Evolutionary conservation across 2,888 invertebrate species (phyloP), one percentile per base, ranked within the genome.

Genomic region (Tetropium fuscum): DNA sequence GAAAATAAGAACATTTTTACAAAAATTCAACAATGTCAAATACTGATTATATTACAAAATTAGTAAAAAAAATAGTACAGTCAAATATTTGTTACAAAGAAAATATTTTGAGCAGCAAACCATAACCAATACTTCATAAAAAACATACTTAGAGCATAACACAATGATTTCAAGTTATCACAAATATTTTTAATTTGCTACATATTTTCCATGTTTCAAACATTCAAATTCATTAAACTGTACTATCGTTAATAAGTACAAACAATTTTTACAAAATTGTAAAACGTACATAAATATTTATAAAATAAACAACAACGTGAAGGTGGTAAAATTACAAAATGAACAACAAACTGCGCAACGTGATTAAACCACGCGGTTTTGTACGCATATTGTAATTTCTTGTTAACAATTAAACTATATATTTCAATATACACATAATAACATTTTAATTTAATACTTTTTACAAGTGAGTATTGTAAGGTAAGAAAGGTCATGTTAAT

Each of bases 391-490:
- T 73, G 71, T 70, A 67, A 71, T 53, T 55, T 47, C 58, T 51
- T 48, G 40, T 41, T 32, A 61, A 61, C 25, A 41, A 54, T 49
- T 59, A 43, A 48, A 64, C 59, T 65, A 67, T 58, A 62, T 62
- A 59, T 70, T 16, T 58, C 36, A 53, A 45, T 53, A 73, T 72
- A 68, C 68, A 73, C 58, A 34, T 34, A 67, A 69, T 51, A 71
- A 63, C 58, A 58, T 60, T 60, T 59, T 64, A 70, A 64, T 58
- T 67, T 69, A 72, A 73, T 70, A 70, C 66, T 74, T 76, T 76
- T 74, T 76, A 76, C 73, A 69, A 68, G 76, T 78, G 79, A 79
- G 79, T 78, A 78, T 78, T 79, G 67, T 65, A 73, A 78, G 78
- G 78, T 78, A 78, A 73, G 64, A 65, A 73, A 76, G 77, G 77